Percentiles rank a stretch among this genome's conserved stretches.
Evolutionary conservation across 2,888 invertebrate genomes (phyloP).

Genomic region (Patella depressa): DNA sequence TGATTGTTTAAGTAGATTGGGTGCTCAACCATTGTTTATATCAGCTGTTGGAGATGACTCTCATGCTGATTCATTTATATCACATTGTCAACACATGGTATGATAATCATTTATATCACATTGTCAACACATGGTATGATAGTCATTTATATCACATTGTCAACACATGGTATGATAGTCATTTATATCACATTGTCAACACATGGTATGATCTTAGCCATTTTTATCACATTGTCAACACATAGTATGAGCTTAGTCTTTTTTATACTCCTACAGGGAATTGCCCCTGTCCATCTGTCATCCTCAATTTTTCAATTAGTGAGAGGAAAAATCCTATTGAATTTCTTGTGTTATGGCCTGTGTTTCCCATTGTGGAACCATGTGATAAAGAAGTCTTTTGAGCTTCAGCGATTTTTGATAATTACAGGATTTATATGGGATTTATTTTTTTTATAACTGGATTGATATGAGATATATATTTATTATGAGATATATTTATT

Average conservation of each 20-base stretch:
- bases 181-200: conserved; percentile 58
- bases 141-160: conserved; percentile 57
- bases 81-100: conserved; percentile 67
- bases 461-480: not conserved
- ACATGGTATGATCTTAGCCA: conserved; percentile 61
- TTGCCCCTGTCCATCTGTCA: not conserved
- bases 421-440: not conserved
- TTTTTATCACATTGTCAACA: conserved; percentile 61
- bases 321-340: not conserved
- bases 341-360: not conserved
- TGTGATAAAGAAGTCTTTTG: not conserved
- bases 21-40: conserved; percentile 77
- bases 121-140: conserved; percentile 66
- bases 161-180: conserved; percentile 64
- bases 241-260: conserved; percentile 60
- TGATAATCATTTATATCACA: conserved; percentile 52
- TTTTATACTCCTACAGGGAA: not conserved
- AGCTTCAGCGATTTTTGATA: conserved; percentile 1
- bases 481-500: not conserved
- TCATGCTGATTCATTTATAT: conserved; percentile 61
- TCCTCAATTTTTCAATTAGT: not conserved
- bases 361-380: not conserved
- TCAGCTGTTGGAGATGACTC: conserved; percentile 84
- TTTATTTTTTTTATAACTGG: not conserved
- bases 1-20: conserved; percentile 85